These are phyloP conservation scores for Aporophyla nigra DNA, from an alignment of 2,888 invertebrate species.

Conservation along the genomic window DNA sequence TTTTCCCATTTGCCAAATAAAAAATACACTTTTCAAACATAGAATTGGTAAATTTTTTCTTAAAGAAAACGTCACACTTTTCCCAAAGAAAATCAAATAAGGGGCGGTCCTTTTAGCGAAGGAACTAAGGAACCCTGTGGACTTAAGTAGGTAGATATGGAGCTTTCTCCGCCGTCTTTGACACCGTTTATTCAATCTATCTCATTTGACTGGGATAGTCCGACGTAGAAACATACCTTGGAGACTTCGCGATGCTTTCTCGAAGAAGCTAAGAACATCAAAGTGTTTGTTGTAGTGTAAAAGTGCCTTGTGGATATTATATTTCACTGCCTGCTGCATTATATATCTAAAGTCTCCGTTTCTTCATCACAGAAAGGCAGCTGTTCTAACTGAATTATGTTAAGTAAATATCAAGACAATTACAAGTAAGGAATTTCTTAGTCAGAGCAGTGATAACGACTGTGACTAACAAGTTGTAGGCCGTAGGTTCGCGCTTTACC, in stretches of 20 bases:
- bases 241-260: slow-evolving; percentile 25
- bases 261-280: slow-evolving; percentile 42
- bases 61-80: slow-evolving; percentile 27
- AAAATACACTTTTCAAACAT: not conserved
- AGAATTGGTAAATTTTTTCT: slow-evolving; percentile 14
- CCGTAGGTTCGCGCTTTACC: too few relatives aligned
- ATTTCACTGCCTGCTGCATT: slow-evolving; percentile 4
- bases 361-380: not conserved
- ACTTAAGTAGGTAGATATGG: slow-evolving; percentile 24
- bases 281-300: slow-evolving; percentile 23
- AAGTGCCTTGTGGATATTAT: not conserved
- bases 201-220: slow-evolving; percentile 50
- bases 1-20: not conserved
- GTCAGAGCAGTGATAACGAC: too few relatives aligned
- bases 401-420: slow-evolving; percentile 1
- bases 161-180: slow-evolving; percentile 34
- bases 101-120: slow-evolving; percentile 14
- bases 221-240: slow-evolving; percentile 46
- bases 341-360: not conserved
- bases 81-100: slow-evolving; percentile 49
- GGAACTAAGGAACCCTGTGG: not conserved
- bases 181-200: slow-evolving; percentile 60
- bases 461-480: too few relatives aligned
- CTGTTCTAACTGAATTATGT: not conserved
- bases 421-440: not conserved